A percentile compares a stretch with the other conserved stretches of the same genome.
Evolutionary conservation across 2,797 vertebrate species (phyloP).

Genomic region (Clamator glandarius): DNA sequence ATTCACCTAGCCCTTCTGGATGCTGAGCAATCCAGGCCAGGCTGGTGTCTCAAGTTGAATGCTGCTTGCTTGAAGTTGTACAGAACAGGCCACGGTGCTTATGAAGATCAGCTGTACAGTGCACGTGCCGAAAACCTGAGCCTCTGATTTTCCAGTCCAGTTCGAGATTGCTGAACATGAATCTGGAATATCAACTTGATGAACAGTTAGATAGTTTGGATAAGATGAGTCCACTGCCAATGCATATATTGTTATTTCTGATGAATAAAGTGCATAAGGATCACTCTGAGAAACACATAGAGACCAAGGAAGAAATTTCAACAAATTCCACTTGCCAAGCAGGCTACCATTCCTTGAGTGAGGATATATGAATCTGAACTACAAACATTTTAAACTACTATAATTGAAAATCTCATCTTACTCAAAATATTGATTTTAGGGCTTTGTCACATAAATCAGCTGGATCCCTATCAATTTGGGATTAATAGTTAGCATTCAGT

Average conservation of each 20-base stretch:
- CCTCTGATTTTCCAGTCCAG: background rate
- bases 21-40: background rate
- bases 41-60: background rate
- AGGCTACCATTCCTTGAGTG: background rate
- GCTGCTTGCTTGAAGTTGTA: background rate
- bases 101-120: background rate
- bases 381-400: background rate
- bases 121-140: background rate
- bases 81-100: background rate
- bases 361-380: background rate
- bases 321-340: background rate
- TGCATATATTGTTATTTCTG: background rate
- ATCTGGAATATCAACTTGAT: background rate
- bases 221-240: background rate
- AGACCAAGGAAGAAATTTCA: background rate
- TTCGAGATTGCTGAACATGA: background rate
- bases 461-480: background rate
- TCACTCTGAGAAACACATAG: background rate
- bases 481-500: background rate
- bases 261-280: background rate
- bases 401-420: background rate
- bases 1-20: background rate
- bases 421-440: background rate
- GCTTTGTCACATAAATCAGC: background rate
- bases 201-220: background rate